Conservation (phyloP, 1,140 invertebrate genomes). For the Drepana arcuata region DNA sequence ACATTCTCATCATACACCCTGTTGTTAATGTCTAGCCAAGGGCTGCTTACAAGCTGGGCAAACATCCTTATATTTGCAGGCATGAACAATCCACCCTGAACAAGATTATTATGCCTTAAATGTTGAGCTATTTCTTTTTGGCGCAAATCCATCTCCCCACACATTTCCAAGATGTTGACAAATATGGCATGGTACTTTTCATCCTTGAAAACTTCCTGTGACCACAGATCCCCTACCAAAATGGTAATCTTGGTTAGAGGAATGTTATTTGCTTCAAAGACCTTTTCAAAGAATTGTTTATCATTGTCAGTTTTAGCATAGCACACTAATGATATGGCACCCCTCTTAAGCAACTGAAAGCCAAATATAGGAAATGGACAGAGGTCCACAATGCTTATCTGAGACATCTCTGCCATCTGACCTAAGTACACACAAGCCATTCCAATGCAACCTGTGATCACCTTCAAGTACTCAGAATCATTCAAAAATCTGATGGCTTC, state of each 20-base stretch:
- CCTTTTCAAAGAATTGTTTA: constrained; percentile 42
- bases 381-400: constrained; percentile 50
- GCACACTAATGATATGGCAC: constrained; percentile 46
- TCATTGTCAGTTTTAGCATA: constrained; percentile 40
- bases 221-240: constrained; percentile 35
- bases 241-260: constrained; percentile 36
- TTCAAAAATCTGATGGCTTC: constrained; percentile 73
- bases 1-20: constrained; percentile 46
- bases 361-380: constrained; percentile 68
- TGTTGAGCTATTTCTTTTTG: constrained; percentile 14
- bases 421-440: constrained; percentile 40
- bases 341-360: constrained; percentile 58
- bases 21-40: constrained; percentile 48
- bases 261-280: constrained; percentile 52
- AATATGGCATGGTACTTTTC: constrained; percentile 55
- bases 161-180: constrained; percentile 34
- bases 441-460: constrained; percentile 40
- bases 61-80: constrained; percentile 38
- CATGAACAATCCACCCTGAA: constrained; percentile 41
- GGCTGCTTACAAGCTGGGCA: constrained; percentile 36
- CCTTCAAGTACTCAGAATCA: constrained; percentile 63
- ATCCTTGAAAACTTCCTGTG: constrained; percentile 21
- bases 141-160: constrained; percentile 44
- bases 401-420: constrained; percentile 35
- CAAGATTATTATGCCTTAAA: constrained; percentile 30